Evolutionary conservation across 2,113 vertebrate genomes (phyloP).

Genomic region (Pelodiscus sinensis): DNA sequence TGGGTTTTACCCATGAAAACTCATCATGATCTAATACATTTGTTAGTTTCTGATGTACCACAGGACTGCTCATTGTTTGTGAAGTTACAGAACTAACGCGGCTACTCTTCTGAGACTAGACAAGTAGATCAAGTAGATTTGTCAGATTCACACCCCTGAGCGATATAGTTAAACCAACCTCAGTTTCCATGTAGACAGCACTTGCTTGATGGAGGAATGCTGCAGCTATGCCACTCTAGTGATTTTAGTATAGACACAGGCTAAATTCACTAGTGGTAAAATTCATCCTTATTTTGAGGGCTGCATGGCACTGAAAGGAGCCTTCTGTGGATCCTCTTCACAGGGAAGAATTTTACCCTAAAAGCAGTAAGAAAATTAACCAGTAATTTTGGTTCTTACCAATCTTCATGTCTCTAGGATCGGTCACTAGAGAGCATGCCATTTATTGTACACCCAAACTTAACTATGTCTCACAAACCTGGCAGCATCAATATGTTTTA

Average conservation of each 20-base stretch:
- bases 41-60: no score
- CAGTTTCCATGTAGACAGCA: background rate
- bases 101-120: background rate
- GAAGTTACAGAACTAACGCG: no score
- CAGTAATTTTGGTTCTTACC: background rate
- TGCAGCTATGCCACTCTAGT: background rate
- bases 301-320: rapidly evolving
- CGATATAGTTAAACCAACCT: background rate
- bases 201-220: background rate
- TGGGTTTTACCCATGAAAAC: no score
- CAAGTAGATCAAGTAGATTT: background rate
- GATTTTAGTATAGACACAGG: background rate
- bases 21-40: no score
- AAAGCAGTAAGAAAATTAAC: background rate
- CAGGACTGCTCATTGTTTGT: no score
- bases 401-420: background rate
- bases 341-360: background rate
- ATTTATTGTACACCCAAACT: background rate
- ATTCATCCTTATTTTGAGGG: background rate
- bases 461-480: background rate
- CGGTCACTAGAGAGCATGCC: background rate
- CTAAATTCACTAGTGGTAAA: background rate
- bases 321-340: background rate
- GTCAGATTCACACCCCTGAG: no score
- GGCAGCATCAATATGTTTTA: background rate